These are phyloP conservation scores for Hecatera dysodea DNA, from an alignment of 2,888 invertebrate species.

Conservation along the genomic window DNA sequence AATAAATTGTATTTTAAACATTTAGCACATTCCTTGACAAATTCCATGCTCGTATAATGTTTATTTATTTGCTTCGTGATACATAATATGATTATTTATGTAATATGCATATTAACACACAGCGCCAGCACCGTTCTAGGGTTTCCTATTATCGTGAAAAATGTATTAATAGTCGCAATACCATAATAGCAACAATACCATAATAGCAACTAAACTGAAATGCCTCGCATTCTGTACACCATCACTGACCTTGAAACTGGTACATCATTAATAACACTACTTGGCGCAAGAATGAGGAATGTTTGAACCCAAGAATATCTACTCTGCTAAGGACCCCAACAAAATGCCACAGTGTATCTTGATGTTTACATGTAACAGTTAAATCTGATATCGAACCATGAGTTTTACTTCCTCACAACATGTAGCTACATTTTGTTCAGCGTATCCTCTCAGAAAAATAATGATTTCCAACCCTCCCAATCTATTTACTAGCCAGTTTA, in stretches of 20 bases:
- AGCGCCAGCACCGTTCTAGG: neutral
- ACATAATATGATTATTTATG: slow-evolving; percentile 12
- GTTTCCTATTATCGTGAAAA: neutral
- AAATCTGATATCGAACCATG: neutral
- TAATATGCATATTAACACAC: neutral
- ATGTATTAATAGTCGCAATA: too few relatives aligned
- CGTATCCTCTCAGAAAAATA: neutral
- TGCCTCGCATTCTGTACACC: too few relatives aligned
- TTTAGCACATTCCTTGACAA: slow-evolving; percentile 43
- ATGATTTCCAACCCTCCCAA: neutral
- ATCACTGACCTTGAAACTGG: too few relatives aligned
- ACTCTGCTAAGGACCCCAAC: too few relatives aligned
- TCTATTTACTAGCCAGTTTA: slow-evolving; percentile 15
- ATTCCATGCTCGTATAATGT: slow-evolving; percentile 36
- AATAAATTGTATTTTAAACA: slow-evolving; percentile 25
- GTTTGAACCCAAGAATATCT: too few relatives aligned
- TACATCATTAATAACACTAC: too few relatives aligned
- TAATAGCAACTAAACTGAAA: too few relatives aligned
- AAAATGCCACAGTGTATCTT: too few relatives aligned
- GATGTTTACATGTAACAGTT: too few relatives aligned
- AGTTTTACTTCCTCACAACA: neutral
- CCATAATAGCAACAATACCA: too few relatives aligned
- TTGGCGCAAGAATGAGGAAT: too few relatives aligned
- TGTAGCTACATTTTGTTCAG: neutral
- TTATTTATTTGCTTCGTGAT: slow-evolving; percentile 35